phyloP scores from a whole-genome alignment of 2,797 vertebrate genomes.

The Muraenolepis orangiensis region DNA sequence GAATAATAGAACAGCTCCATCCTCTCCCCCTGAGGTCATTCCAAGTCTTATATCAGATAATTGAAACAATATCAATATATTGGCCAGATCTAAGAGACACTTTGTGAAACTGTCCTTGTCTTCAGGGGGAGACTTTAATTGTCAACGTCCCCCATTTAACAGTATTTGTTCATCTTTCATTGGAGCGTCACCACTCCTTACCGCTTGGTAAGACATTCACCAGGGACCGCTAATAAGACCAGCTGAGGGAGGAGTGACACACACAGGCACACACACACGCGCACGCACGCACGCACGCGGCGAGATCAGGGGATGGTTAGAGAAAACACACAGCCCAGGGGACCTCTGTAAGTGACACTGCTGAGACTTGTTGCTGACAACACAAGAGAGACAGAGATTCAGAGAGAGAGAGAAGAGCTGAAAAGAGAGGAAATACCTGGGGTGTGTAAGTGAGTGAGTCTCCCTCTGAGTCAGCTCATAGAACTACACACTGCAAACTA shows the following conservation, averaged over 20 bases:
- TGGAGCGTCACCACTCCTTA: not conserved
- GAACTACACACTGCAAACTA: not conserved
- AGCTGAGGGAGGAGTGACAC: not conserved
- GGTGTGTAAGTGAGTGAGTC: not conserved
- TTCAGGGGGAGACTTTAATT: not conserved
- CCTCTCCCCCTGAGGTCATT: not conserved
- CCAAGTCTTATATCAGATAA: too few relatives aligned
- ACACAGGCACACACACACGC: not conserved
- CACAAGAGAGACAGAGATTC: not conserved
- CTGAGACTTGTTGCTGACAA: slow-evolving; percentile 34
- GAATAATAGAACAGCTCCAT: not conserved
- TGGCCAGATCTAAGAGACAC: not conserved
- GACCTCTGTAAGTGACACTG: slow-evolving; percentile 33
- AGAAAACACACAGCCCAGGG: slow-evolving; percentile 20
- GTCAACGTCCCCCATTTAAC: not conserved
- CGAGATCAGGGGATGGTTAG: slow-evolving; percentile 11
- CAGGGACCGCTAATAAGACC: not conserved
- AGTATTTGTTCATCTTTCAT: not conserved
- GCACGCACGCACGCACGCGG: not conserved
- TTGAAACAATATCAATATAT: not conserved
- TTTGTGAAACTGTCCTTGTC: not conserved
- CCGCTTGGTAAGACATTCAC: not conserved
- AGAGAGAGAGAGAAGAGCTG: not conserved
- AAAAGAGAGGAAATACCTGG: not conserved
- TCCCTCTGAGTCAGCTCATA: not conserved